These are phyloP conservation scores for Rhabdomys dilectus DNA, from an alignment of 2,113 vertebrate species.

Conservation along the genomic window DNA sequence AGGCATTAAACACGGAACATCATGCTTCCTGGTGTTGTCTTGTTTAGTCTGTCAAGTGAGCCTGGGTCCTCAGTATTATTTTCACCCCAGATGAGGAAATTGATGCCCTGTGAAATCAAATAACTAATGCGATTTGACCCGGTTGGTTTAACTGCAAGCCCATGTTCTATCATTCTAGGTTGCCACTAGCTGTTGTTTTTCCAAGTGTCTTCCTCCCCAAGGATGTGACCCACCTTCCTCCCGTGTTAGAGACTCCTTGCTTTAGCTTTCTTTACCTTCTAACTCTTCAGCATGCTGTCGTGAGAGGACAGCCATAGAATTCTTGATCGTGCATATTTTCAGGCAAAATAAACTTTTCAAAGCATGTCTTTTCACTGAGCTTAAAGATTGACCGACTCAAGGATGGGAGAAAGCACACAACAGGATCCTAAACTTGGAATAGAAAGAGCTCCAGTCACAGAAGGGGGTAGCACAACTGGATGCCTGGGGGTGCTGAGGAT, in stretches of 20 bases:
- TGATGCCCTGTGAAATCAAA: background rate
- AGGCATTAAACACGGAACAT: accelerated
- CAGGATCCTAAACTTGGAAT: background rate
- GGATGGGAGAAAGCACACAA: background rate
- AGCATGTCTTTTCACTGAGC: background rate
- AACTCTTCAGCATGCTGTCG: background rate
- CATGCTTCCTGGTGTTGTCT: background rate
- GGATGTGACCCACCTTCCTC: background rate
- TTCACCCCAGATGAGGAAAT: background rate
- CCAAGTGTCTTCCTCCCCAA: background rate
- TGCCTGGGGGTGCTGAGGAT: background rate
- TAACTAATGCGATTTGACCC: background rate
- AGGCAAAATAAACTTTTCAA: background rate
- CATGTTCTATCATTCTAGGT: background rate
- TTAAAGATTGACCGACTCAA: background rate
- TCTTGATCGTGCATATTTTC: background rate
- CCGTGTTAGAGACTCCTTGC: background rate
- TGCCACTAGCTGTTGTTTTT: background rate
- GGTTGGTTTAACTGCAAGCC: background rate
- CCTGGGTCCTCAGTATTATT: background rate
- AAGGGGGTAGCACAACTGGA: background rate
- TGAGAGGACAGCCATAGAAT: background rate
- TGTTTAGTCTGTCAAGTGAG: background rate
- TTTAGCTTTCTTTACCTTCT: background rate
- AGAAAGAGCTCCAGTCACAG: background rate